phyloP scores from a whole-genome alignment of 2,113 vertebrate species.

The Alethe castanea region DNA sequence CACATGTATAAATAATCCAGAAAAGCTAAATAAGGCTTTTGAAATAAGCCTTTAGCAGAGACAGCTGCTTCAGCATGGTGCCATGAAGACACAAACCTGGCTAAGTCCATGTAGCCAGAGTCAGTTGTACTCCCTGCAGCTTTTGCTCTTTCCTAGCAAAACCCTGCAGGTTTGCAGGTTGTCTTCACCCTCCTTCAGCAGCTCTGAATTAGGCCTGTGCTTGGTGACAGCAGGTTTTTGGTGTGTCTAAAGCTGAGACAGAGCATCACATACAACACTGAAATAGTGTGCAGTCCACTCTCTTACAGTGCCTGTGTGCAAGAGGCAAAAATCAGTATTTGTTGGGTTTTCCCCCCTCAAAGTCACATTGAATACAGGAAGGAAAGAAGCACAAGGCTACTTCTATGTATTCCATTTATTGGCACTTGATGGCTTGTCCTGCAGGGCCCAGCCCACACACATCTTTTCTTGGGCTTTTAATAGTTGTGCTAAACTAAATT shows the following conservation, averaged over 20 bases:
- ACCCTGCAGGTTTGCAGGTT: background rate
- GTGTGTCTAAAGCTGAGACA: background rate
- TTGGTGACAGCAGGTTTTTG: fast-evolving
- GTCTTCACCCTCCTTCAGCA: background rate
- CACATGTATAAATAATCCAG: background rate
- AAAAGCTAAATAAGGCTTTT: background rate
- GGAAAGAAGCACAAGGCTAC: background rate
- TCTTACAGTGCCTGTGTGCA: background rate
- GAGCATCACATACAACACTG: background rate
- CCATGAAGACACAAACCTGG: background rate
- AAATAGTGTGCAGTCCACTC: background rate
- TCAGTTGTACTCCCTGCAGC: fast-evolving
- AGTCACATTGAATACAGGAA: background rate
- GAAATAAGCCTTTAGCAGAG: background rate
- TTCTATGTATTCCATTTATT: background rate
- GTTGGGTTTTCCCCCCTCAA: fast-evolving
- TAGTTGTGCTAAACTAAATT: background rate
- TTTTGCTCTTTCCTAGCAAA: background rate
- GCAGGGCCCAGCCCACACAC: background rate
- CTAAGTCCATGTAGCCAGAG: background rate
- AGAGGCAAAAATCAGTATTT: background rate
- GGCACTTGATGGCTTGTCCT: background rate
- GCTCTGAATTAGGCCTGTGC: background rate
- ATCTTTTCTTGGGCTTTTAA: background rate
- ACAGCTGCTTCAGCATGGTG: background rate